These are phyloP conservation scores for Microchrysa polita DNA, from an alignment of 2,888 invertebrate genomes.

Conservation along the genomic window DNA sequence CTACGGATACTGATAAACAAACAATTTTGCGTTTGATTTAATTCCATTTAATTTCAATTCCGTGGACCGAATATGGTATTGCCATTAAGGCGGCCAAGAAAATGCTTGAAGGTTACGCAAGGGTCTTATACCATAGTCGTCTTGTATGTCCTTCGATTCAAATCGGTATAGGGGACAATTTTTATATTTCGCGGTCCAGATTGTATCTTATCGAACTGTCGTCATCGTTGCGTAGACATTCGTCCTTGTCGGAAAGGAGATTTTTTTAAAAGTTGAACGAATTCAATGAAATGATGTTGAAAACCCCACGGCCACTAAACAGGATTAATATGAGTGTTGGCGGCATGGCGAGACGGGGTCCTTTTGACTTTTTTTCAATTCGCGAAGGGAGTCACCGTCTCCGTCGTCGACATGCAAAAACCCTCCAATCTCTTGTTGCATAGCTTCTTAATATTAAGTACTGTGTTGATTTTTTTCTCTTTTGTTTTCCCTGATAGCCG, in stretches of 20 bases:
- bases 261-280: slow-evolving; percentile 45
- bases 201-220: too few relatives aligned
- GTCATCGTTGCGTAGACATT: too few relatives aligned
- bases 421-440: background rate
- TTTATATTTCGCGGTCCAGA: slow-evolving; percentile 6
- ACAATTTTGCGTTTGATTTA: slow-evolving; percentile 52
- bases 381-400: background rate
- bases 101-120: background rate
- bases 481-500: slow-evolving; percentile 17
- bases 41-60: slow-evolving; percentile 49
- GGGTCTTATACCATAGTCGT: background rate
- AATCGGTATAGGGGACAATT: background rate
- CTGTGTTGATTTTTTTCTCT: slow-evolving; percentile 41
- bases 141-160: background rate
- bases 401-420: slow-evolving; percentile 28
- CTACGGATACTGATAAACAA: slow-evolving; percentile 48
- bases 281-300: slow-evolving; percentile 43
- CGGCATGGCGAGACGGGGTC: background rate
- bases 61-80: background rate
- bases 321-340: background rate
- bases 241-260: slow-evolving; percentile 16
- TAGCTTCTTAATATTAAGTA: slow-evolving; percentile 37
- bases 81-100: background rate
- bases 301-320: background rate
- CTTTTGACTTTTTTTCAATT: too few relatives aligned